Evolutionary conservation across 2,797 vertebrate genomes (phyloP).

Genomic region (Enteromius radiatus): DNA sequence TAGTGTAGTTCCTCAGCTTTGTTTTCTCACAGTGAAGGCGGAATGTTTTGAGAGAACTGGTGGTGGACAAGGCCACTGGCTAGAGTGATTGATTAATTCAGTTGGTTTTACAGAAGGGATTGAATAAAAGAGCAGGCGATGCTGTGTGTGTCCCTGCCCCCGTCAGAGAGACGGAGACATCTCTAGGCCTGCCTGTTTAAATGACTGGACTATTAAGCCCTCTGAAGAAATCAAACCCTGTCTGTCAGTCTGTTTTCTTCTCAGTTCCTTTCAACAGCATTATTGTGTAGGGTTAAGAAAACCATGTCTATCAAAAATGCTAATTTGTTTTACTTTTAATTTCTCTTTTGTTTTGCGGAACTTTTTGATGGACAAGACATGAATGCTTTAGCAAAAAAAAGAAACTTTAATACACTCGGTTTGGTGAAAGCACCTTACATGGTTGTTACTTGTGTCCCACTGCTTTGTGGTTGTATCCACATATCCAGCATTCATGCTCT

Average conservation of each 20-base stretch:
- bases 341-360: neutral
- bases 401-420: neutral
- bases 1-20: neutral
- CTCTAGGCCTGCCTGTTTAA: slow-evolving; percentile 39
- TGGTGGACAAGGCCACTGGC: neutral
- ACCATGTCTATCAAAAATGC: neutral
- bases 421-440: slow-evolving; percentile 2
- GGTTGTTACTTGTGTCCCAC: slow-evolving; percentile 1
- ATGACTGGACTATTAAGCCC: slow-evolving; percentile 53
- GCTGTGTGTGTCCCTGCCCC: slow-evolving; percentile 26
- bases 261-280: neutral
- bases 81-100: slow-evolving; percentile 18
- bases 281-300: slow-evolving; percentile 17
- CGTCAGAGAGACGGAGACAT: slow-evolving; percentile 16
- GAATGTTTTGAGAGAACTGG: neutral
- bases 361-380: slow-evolving; percentile 3
- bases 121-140: slow-evolving; percentile 21
- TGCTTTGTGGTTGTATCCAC: slow-evolving; percentile 10
- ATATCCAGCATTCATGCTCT: slow-evolving; percentile 46
- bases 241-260: slow-evolving; percentile 7
- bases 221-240: slow-evolving; percentile 50
- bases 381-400: neutral
- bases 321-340: neutral
- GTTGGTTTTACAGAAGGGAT: slow-evolving; percentile 8
- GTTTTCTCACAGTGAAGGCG: neutral